Conservation (phyloP, 2,113 vertebrate species). For the Apus apus region DNA sequence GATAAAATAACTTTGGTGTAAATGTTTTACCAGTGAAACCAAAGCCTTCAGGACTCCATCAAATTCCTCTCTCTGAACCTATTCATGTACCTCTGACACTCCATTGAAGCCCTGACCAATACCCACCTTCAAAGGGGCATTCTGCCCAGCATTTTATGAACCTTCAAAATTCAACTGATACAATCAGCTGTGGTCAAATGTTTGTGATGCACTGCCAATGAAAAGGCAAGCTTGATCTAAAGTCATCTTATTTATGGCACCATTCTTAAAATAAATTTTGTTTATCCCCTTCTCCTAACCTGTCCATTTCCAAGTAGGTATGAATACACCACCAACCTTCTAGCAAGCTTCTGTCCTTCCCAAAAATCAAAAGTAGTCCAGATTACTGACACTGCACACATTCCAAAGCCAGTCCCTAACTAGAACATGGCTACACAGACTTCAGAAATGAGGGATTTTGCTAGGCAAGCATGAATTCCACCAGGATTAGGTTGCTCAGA, state of each 20-base stretch:
- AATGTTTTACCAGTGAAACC: slow-evolving; percentile 28
- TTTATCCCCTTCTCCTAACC: background rate
- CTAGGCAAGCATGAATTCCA: background rate
- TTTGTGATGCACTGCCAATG: background rate
- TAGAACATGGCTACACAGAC: background rate
- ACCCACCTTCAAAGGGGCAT: slow-evolving; percentile 14
- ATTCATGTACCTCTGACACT: background rate
- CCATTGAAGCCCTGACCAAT: background rate
- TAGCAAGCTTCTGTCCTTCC: background rate
- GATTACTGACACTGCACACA: background rate
- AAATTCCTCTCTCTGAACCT: slow-evolving; percentile 1
- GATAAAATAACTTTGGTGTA: slow-evolving; percentile 37
- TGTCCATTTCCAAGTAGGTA: fast-evolving
- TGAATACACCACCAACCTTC: background rate
- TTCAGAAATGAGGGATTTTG: background rate
- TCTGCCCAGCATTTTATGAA: fast-evolving
- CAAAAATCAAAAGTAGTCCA: background rate
- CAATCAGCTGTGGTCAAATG: background rate
- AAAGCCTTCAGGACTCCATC: background rate
- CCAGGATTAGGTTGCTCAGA: background rate
- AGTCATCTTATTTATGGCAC: background rate
- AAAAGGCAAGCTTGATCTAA: background rate
- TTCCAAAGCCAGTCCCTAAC: background rate
- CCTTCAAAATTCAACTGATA: background rate
- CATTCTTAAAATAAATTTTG: background rate